A percentile compares a stretch with the other conserved stretches of the same genome.
Evolutionary conservation across 2,888 invertebrate genomes (phyloP).

Genomic region (Pyrocoelia pectoralis): DNA sequence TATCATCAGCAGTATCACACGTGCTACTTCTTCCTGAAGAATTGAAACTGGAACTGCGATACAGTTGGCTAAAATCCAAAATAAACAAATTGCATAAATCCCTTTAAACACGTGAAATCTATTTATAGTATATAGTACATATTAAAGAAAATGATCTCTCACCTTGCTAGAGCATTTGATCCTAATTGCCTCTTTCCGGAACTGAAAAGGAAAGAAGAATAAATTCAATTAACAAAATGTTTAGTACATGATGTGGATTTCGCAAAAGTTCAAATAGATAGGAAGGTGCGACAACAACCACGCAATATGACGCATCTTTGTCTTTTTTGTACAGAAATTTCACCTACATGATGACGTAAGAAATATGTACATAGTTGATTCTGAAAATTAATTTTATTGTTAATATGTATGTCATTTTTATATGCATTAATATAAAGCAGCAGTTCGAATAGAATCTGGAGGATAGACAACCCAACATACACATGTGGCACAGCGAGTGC

Average conservation of each 20-base stretch:
- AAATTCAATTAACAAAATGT: too few species aligned
- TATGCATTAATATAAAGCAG: too few species aligned
- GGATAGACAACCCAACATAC: neutral
- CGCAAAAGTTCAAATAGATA: neutral
- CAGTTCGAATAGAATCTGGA: neutral
- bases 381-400: too few species aligned
- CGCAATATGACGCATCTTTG: slow-evolving; percentile 20
- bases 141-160: slow-evolving; percentile 47
- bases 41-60: slow-evolving; percentile 92
- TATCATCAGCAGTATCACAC: slow-evolving; percentile 92
- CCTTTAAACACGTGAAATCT: neutral
- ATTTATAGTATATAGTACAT: neutral
- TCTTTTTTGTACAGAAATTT: slow-evolving; percentile 6
- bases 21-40: slow-evolving; percentile 91
- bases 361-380: neutral
- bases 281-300: slow-evolving; percentile 20
- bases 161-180: slow-evolving; percentile 89
- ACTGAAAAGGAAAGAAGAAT: slow-evolving; percentile 66
- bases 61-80: slow-evolving; percentile 77
- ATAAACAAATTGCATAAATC: neutral
- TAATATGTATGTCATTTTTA: too few species aligned
- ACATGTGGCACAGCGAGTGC: neutral
- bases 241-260: neutral
- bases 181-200: slow-evolving; percentile 83
- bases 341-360: neutral